These are phyloP conservation scores for Australoheros facetus DNA, from an alignment of 2,797 vertebrate genomes.

Conservation along the genomic window DNA sequence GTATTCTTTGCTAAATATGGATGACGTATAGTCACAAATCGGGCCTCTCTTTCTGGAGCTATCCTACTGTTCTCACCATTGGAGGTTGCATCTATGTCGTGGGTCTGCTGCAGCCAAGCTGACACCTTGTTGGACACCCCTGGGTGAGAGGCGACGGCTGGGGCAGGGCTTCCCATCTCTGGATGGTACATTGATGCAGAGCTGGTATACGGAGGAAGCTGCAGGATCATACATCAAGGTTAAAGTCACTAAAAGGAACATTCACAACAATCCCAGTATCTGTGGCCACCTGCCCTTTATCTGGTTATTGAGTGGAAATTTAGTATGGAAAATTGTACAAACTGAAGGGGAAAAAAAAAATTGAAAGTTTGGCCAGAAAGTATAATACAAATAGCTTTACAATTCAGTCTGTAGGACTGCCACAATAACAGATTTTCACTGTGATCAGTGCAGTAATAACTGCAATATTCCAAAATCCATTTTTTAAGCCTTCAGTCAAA, in stretches of 20 bases:
- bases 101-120: constrained; percentile 89
- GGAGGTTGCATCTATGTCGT: constrained; percentile 74
- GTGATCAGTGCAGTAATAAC: no score
- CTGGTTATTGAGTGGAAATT: no score
- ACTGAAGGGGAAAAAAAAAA: no score
- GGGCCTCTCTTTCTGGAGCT: not conserved
- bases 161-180: constrained; percentile 62
- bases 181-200: constrained; percentile 40
- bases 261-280: not conserved
- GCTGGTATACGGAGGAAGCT: constrained; percentile 68
- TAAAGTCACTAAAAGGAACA: not conserved
- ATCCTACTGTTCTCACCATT: constrained; percentile 45
- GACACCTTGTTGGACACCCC: constrained; percentile 82
- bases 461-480: no score
- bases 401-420: no score
- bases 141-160: constrained; percentile 56
- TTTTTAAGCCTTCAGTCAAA: no score
- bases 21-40: not conserved
- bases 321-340: no score
- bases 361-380: no score
- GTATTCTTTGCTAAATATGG: not conserved
- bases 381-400: no score
- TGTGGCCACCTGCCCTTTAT: not conserved
- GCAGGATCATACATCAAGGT: not conserved
- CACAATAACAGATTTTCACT: no score